Evolutionary conservation across 2,888 invertebrate genomes (phyloP), one percentile per base, ranked within the genome.

Genomic region (Chrysina gloriosa): DNA sequence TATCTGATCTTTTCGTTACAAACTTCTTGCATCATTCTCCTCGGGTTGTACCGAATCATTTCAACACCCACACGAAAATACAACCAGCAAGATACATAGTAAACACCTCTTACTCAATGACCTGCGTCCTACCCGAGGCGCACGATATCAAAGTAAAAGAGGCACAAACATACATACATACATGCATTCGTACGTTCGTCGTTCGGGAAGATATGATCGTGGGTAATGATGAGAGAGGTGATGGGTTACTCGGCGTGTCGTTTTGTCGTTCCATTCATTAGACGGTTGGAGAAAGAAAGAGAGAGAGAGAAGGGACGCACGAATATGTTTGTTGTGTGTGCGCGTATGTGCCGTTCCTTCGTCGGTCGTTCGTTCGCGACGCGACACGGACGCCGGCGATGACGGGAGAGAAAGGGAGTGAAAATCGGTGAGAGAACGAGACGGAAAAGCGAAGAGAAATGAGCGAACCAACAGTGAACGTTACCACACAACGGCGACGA

Each of bases 401-500:
- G 19, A 14, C 14, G 45, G 6, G 45, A 5, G 25, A 48, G 3
- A 25, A 5, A 48, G 48, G 25, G 21, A 5, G 14, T 11, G 47
- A 16, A 19, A 45, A 9, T 6, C 19, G 2, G n/a, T 23, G 47
- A 47, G 25, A 25, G 48, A 23, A 11, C 9, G 48, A 48, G 47
- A 47, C 19, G 21, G 47, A 7, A 47, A 9, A 48, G 48, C 25
- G 25, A 25, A 48, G 48, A 48, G 48, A 48, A 48, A 48, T n/a
- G 25, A 48, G 48, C 11, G 23, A 48, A 48, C 48, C 48, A 25
- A 23, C 21, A 23, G 48, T 23, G 48, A 48, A 48, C 48, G 48
- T 48, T 48, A 52, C 27, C 56, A 56, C 39, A 56, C 54, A 54
- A 54, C 56, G 56, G 56, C 56, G 36, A 23, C 56, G 56, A 56